These are phyloP conservation scores for Drosophila repleta DNA, from an alignment of 1,140 invertebrate species.

Conservation along the genomic window DNA sequence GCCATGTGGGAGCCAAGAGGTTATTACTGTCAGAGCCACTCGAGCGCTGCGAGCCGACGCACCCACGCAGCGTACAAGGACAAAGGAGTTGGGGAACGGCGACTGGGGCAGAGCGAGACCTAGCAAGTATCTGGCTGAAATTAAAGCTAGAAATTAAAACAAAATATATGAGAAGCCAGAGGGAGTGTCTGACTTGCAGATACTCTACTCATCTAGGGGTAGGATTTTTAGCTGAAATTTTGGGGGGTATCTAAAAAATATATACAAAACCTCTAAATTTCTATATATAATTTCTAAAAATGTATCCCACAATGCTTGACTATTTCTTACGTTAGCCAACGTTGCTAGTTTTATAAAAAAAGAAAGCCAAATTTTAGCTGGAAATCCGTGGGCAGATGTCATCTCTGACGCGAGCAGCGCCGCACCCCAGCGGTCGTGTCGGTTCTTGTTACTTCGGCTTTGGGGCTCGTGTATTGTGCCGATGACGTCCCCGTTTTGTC, in stretches of 20 bases:
- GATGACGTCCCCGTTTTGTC: slow-evolving; percentile 47
- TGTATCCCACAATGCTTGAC: too few relatives aligned
- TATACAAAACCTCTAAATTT: too few relatives aligned
- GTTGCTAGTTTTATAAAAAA: too few relatives aligned
- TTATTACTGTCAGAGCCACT: slow-evolving; percentile 77
- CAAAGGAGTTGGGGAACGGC: not conserved
- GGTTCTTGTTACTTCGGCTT: slow-evolving; percentile 8
- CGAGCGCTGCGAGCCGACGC: slow-evolving; percentile 51
- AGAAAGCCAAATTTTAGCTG: slow-evolving; percentile 3
- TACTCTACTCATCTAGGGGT: too few relatives aligned
- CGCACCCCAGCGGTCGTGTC: slow-evolving; percentile 24
- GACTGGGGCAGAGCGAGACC: not conserved
- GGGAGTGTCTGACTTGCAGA: too few relatives aligned
- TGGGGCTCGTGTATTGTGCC: slow-evolving; percentile 19
- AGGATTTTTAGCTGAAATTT: too few relatives aligned
- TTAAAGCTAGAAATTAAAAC: too few relatives aligned
- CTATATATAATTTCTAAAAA: too few relatives aligned
- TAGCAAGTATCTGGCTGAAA: too few relatives aligned
- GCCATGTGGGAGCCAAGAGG: slow-evolving; percentile 70
- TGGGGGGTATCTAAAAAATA: too few relatives aligned
- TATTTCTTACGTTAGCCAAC: too few relatives aligned
- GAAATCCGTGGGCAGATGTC: not conserved
- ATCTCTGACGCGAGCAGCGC: not conserved
- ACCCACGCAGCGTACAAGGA: slow-evolving; percentile 46
- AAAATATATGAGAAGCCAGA: too few relatives aligned